These are phyloP conservation scores for Thunnus maccoyii DNA, from an alignment of 2,113 vertebrate genomes.

Conservation along the genomic window DNA sequence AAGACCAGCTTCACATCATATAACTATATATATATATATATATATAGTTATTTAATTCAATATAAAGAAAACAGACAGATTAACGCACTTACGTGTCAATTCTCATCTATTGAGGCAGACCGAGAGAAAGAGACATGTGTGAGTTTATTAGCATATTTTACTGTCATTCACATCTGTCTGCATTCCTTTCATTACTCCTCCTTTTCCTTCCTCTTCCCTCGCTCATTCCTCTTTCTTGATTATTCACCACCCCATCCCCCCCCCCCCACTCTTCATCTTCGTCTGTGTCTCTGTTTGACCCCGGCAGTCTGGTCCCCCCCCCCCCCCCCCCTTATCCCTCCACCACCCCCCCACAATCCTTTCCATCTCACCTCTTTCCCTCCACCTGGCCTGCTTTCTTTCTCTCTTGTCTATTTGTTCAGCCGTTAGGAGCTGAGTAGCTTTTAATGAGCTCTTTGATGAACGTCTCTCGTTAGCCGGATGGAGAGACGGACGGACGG, in stretches of 20 bases:
- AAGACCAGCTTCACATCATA: not conserved
- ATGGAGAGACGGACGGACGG: not conserved
- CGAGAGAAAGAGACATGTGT: not conserved
- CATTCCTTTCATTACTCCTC: conserved; percentile 41
- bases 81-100: not conserved
- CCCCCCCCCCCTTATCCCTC: not conserved
- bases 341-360: not conserved
- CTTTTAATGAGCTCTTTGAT: conserved; percentile 71
- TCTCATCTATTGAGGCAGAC: not conserved
- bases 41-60: not conserved
- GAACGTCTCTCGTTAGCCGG: conserved; percentile 44
- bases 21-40: too few species aligned
- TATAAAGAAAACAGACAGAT: not conserved
- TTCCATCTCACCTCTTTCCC: conserved; percentile 6
- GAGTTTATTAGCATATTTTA: not conserved
- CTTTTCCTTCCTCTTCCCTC: conserved; percentile 25
- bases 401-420: conserved; percentile 63
- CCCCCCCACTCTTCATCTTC: not conserved
- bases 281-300: conserved; percentile 1
- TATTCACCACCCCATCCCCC: not conserved
- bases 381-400: conserved; percentile 15
- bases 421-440: conserved; percentile 55
- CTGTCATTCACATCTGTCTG: conserved; percentile 15
- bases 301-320: not conserved
- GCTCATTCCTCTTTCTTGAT: conserved; percentile 7